phyloP scores from a whole-genome alignment of 2,113 vertebrate genomes.

The Aspidoscelis tigris region DNA sequence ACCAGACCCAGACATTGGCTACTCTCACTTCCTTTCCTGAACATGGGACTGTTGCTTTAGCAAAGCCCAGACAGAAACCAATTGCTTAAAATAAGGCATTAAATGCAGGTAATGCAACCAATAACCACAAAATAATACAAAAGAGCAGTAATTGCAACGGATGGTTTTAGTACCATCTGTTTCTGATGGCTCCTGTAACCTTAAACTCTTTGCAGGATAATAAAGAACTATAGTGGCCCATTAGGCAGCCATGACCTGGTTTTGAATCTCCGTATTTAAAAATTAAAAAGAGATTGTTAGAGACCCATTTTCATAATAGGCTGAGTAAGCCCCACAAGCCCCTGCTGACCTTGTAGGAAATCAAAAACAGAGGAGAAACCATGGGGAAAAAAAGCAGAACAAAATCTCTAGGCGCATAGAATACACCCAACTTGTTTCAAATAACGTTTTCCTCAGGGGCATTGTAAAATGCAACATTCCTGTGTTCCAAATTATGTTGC shows the following conservation, averaged over 20 bases:
- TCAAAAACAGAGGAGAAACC: neutral
- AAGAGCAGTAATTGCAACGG: neutral
- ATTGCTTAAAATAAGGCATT: neutral
- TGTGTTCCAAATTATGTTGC: no score
- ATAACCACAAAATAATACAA: neutral
- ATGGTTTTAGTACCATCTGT: neutral
- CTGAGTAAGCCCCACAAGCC: neutral
- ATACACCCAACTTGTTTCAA: neutral
- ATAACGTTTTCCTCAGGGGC: neutral
- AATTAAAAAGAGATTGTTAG: slow-evolving; percentile 1
- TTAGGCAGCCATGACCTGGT: neutral
- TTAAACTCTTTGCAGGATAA: neutral
- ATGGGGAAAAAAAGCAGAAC: neutral
- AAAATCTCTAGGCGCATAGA: neutral
- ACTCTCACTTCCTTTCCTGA: no score
- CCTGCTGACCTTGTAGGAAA: neutral
- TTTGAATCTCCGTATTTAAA: neutral
- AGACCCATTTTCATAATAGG: slow-evolving; percentile 1
- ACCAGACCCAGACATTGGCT: no score
- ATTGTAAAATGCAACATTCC: neutral
- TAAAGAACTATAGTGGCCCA: neutral
- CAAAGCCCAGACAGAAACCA: neutral
- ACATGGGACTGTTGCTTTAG: neutral
- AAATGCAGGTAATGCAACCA: neutral
- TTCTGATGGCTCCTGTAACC: neutral